phyloP scores from a whole-genome alignment of 1,140 invertebrate species.

The Micrasema longulum region DNA sequence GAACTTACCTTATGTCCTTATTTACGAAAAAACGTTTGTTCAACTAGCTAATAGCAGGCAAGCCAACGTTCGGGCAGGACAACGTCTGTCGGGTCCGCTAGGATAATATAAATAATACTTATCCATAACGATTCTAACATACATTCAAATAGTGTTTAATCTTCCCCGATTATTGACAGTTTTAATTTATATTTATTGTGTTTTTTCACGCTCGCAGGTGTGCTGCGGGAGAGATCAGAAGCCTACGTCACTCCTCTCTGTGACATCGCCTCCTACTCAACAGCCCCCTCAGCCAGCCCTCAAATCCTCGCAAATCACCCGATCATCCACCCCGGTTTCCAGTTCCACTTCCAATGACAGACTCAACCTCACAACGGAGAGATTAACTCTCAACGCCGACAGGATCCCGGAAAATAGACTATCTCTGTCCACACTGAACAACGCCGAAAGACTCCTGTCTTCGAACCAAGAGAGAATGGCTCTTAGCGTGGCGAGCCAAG shows the following conservation, averaged over 20 bases:
- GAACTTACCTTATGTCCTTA: too few relatives aligned
- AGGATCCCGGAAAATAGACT: conserved; percentile 55
- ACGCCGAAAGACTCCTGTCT: conserved; percentile 59
- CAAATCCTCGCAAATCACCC: conserved; percentile 43
- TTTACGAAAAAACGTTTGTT: too few relatives aligned
- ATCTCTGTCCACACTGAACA: conserved; percentile 59
- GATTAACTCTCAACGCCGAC: conserved; percentile 59
- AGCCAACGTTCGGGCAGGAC: too few relatives aligned
- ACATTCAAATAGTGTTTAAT: too few relatives aligned
- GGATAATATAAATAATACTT: too few relatives aligned
- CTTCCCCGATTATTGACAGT: too few relatives aligned
- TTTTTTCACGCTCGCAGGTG: conserved; percentile 57
- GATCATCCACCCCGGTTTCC: conserved; percentile 52
- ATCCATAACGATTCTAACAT: too few relatives aligned
- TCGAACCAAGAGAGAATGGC: conserved; percentile 56
- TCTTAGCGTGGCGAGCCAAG: conserved; percentile 59
- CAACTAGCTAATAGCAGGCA: too few relatives aligned
- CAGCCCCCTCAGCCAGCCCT: conserved; percentile 47
- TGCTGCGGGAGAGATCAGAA: conserved; percentile 66
- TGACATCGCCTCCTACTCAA: conserved; percentile 59
- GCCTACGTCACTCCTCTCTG: conserved; percentile 60
- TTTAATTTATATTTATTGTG: too few relatives aligned
- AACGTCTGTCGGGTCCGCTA: too few relatives aligned
- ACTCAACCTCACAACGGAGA: conserved; percentile 54
- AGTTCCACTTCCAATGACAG: conserved; percentile 49